phyloP scores from a whole-genome alignment of 2,888 invertebrate species.

The Amitus sp. region DNA sequence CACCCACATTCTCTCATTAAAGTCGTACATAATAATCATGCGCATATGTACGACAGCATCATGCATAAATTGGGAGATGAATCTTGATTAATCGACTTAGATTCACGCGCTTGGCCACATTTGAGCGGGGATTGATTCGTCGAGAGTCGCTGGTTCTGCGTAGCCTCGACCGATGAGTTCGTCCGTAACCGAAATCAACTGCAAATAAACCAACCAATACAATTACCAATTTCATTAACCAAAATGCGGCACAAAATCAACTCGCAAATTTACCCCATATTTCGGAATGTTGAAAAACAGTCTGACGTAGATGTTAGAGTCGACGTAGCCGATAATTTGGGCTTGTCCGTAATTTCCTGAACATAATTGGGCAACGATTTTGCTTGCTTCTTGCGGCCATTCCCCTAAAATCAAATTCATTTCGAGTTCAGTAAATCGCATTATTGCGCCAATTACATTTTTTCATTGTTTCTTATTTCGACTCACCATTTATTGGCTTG shows the following conservation, averaged over 20 bases:
- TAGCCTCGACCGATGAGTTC: slow-evolving; percentile 86
- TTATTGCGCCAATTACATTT: too few relatives aligned
- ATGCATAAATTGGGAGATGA: slow-evolving; percentile 12
- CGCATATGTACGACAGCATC: slow-evolving; percentile 6
- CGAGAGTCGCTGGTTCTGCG: slow-evolving; percentile 76
- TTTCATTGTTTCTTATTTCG: too few relatives aligned
- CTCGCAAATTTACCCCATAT: slow-evolving; percentile 81
- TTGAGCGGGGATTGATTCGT: slow-evolving; percentile 47
- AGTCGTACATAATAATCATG: slow-evolving; percentile 13
- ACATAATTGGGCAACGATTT: slow-evolving; percentile 82
- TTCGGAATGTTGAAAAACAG: slow-evolving; percentile 81
- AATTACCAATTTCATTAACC: not conserved
- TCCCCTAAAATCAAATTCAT: slow-evolving; percentile 65
- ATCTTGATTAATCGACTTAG: slow-evolving; percentile 17
- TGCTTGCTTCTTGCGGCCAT: slow-evolving; percentile 83
- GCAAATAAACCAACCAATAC: slow-evolving; percentile 63
- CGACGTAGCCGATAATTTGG: slow-evolving; percentile 86
- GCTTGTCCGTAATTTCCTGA: slow-evolving; percentile 87
- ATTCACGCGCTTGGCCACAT: slow-evolving; percentile 27
- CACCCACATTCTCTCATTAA: slow-evolving; percentile 2
- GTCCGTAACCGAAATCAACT: slow-evolving; percentile 87
- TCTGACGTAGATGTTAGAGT: slow-evolving; percentile 81
- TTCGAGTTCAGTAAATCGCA: too few relatives aligned
- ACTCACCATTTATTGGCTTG: slow-evolving; percentile 78
- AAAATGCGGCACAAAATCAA: too few relatives aligned